These are phyloP conservation scores for Timema podura DNA, from an alignment of 2,888 invertebrate genomes.

Conservation along the genomic window DNA sequence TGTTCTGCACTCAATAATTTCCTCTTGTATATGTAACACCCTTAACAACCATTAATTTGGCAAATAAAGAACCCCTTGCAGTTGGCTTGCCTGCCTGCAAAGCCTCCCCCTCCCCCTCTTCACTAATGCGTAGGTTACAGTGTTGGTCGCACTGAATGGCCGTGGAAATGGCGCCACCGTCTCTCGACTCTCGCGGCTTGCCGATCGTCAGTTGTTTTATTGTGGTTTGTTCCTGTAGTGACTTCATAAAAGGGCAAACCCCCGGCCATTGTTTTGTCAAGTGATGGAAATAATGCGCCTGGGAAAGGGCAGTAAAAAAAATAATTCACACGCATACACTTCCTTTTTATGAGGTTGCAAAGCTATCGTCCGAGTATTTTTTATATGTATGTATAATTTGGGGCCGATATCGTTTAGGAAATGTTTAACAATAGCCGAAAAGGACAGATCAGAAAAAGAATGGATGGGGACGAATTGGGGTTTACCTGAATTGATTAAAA, in stretches of 20 bases:
- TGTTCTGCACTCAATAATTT: slow-evolving; percentile 10
- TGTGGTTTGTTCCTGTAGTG: no score
- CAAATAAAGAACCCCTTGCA: neutral
- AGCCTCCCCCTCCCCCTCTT: neutral
- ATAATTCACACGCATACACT: neutral
- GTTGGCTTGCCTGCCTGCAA: neutral
- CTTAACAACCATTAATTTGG: slow-evolving; percentile 13
- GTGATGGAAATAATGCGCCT: slow-evolving; percentile 6
- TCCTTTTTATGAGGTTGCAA: neutral
- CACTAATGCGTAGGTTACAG: no score
- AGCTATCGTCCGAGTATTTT: slow-evolving; percentile 2
- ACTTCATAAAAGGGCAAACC: no score
- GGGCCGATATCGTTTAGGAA: slow-evolving; percentile 1
- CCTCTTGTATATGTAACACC: slow-evolving; percentile 11
- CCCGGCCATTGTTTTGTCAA: slow-evolving; percentile 11
- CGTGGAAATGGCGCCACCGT: slow-evolving; percentile 7
- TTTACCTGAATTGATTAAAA: no score
- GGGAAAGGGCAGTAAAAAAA: neutral
- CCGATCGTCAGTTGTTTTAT: slow-evolving; percentile 12
- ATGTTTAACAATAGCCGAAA: slow-evolving; percentile 2
- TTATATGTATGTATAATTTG: neutral
- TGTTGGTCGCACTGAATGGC: neutral
- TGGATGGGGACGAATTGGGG: no score
- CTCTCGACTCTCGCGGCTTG: neutral
- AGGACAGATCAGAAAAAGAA: no score